A percentile compares a stretch with the other conserved stretches of the same genome.
Evolutionary conservation across 2,113 vertebrate genomes (phyloP).

Genomic region (Myxocyprinus asiaticus): DNA sequence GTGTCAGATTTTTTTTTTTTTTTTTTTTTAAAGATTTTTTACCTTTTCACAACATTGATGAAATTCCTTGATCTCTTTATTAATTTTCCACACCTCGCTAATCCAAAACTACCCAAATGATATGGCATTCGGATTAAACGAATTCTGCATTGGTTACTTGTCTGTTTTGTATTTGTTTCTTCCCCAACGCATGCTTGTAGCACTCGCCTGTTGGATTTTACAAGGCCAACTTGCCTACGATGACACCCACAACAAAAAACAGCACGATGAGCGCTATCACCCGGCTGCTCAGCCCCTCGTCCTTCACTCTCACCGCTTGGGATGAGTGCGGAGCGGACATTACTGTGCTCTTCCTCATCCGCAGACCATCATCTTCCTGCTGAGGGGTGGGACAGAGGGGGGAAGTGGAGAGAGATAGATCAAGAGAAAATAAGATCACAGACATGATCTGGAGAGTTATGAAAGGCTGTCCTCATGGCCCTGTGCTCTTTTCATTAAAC

Average conservation of each 20-base stretch:
- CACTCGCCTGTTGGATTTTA: slow-evolving; percentile 72
- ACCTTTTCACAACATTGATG: slow-evolving; percentile 64
- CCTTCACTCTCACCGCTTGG: slow-evolving; percentile 75
- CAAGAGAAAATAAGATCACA: slow-evolving; percentile 23
- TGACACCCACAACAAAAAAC: slow-evolving; percentile 93
- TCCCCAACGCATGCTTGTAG: slow-evolving; percentile 77
- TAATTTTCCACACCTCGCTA: slow-evolving; percentile 81
- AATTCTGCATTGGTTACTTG: slow-evolving; percentile 58
- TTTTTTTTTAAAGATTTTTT: slow-evolving; percentile 65
- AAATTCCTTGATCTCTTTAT: slow-evolving; percentile 52
- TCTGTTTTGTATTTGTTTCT: slow-evolving; percentile 59
- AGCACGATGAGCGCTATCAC: slow-evolving; percentile 86
- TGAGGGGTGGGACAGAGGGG: not conserved
- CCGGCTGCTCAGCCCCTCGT: slow-evolving; percentile 87
- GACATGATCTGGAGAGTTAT: not conserved
- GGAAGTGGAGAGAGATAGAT: not conserved
- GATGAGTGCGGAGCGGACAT: slow-evolving; percentile 80
- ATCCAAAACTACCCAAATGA: slow-evolving; percentile 84
- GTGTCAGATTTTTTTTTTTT: slow-evolving; percentile 75
- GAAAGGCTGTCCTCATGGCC: not conserved
- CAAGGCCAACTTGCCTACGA: slow-evolving; percentile 95
- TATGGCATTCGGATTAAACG: slow-evolving; percentile 80
- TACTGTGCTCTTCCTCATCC: slow-evolving; percentile 86
- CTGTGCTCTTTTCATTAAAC: not conserved
- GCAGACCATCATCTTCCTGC: slow-evolving; percentile 92